phyloP scores from a whole-genome alignment of 2,113 vertebrate genomes.

The Chelonoidis abingdonii region DNA sequence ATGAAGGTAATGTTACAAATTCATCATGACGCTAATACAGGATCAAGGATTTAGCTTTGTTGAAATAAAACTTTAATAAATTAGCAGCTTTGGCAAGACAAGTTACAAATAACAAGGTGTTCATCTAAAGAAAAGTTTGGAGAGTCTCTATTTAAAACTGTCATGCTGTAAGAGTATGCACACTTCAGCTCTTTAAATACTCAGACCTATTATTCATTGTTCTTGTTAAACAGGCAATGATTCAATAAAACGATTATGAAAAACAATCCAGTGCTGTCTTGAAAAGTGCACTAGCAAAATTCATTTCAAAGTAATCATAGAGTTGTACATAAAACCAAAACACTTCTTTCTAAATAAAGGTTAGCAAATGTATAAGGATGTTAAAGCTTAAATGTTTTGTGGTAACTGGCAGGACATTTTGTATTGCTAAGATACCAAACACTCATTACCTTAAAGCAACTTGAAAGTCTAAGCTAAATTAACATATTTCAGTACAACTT shows the following conservation, averaged over 20 bases:
- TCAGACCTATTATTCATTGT: background rate
- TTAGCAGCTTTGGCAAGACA: background rate
- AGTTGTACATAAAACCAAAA: background rate
- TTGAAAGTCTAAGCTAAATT: background rate
- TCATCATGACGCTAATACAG: background rate
- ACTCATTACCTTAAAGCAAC: background rate
- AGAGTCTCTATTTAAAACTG: background rate
- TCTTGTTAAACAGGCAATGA: background rate
- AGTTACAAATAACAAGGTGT: background rate
- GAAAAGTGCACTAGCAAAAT: background rate
- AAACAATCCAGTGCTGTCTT: background rate
- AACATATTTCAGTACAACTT: background rate
- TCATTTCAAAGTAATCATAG: background rate
- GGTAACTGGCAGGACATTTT: background rate
- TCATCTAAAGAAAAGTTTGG: background rate
- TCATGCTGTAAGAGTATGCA: background rate
- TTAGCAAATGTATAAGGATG: background rate
- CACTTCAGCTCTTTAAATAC: background rate
- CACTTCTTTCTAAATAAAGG: constrained; percentile 18
- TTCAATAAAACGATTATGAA: background rate
- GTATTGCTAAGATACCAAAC: background rate
- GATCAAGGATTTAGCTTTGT: background rate
- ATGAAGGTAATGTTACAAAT: background rate
- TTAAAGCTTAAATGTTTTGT: background rate
- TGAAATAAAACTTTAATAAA: background rate